A percentile compares a stretch with the other conserved stretches of the same genome.
Evolutionary conservation across 2,113 vertebrate species (phyloP).

Genomic region (Mustela nigripes): DNA sequence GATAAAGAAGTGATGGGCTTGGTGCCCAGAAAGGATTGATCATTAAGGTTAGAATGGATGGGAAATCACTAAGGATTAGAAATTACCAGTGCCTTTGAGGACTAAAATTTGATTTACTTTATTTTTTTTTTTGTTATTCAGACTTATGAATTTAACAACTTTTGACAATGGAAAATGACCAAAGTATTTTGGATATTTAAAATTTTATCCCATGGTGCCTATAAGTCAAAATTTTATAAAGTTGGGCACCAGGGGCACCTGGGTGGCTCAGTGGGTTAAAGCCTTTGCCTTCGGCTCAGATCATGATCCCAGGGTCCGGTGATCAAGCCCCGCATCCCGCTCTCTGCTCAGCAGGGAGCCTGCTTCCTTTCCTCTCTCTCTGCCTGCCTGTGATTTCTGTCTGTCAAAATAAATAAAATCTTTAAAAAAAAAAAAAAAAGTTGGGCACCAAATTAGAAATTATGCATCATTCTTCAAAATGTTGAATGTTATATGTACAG

Average conservation of each 20-base stretch:
- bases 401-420: too few species aligned
- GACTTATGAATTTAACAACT: not conserved
- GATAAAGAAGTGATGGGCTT: not conserved
- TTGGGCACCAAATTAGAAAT: conserved; percentile 30
- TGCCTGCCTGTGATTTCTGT: too few species aligned
- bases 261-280: too few species aligned
- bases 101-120: not conserved
- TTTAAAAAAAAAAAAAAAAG: not conserved
- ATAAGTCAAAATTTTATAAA: not conserved
- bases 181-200: conserved; percentile 50
- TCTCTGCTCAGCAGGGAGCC: too few species aligned
- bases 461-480: not conserved
- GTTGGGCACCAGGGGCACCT: not conserved
- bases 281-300: too few species aligned
- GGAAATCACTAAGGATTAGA: not conserved
- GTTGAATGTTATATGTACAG: not conserved
- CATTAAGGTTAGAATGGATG: not conserved
- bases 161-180: conserved; percentile 35
- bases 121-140: not conserved
- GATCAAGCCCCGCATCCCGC: too few species aligned
- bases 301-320: too few species aligned
- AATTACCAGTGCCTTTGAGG: not conserved
- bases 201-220: not conserved
- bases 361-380: too few species aligned
- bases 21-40: not conserved